Percentiles rank a stretch among this genome's conserved stretches.
Evolutionary conservation across 2,888 invertebrate genomes (phyloP).

Genomic region (Dastarcus helophoroides): DNA sequence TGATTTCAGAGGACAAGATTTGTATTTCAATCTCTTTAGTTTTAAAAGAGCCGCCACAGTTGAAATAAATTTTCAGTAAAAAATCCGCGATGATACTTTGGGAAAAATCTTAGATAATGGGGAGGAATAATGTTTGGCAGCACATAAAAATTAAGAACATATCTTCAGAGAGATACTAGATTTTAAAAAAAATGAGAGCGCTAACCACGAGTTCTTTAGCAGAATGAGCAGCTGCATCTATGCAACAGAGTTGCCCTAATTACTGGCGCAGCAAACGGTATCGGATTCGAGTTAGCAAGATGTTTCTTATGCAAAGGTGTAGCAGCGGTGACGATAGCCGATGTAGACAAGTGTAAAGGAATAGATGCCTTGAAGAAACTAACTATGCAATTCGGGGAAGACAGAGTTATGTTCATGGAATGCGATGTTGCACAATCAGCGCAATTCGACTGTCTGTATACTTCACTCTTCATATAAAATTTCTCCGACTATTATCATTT

Average conservation of each 20-base stretch:
- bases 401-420: conserved; percentile 55
- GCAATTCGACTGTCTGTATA: conserved; percentile 51
- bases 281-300: conserved; percentile 56
- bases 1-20: no score
- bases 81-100: no score
- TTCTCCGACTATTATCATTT: conserved; percentile 7
- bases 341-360: conserved; percentile 52
- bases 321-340: conserved; percentile 55
- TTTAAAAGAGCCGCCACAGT: no score
- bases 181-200: no score
- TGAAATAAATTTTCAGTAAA: no score
- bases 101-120: no score
- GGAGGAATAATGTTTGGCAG: no score
- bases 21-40: no score
- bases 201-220: no score
- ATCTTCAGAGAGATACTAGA: no score
- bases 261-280: conserved; percentile 62
- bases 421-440: conserved; percentile 64
- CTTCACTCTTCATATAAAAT: background rate
- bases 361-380: conserved; percentile 51
- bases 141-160: no score
- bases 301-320: conserved; percentile 55
- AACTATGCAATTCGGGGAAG: conserved; percentile 54
- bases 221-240: no score
- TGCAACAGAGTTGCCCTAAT: conserved; percentile 55